Base-by-base conservation (phyloP, 2,888 invertebrate genomes). In the Sialis lutaria region DNA sequence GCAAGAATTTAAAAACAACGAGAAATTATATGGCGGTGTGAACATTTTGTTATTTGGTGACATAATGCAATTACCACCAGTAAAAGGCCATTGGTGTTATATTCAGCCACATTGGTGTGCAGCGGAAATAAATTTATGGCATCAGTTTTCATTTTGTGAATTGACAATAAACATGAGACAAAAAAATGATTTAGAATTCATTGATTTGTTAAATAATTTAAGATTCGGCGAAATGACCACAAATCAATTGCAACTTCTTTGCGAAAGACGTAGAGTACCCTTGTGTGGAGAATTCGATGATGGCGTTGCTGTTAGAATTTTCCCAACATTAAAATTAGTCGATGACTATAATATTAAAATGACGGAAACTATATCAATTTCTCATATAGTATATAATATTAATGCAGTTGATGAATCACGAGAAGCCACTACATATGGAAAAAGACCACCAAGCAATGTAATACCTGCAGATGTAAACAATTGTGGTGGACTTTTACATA, bases 81-180 rank as follows among this genome's bases (percentile, higher is more conserved):
- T 60, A 3, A 54, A 52, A 50, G 55, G 56, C 7, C 34, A 53
- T 50, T 55, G 55, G 54, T 54, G 53, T 37, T 57, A 55, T 44
- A 7, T 52, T 1, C 54, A 55, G 46, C 49, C 53, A 6, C 22
- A 47, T 30, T 49, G 50, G 47, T 50, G 50, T 30, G 30, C 45
- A 7, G 54, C 55, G 1, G 58, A 56, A 49, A 34, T 56, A 4
- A 48, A 54, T 43, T 45, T 55, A 40, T 53, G 52, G 55, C 50
- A 50, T 10, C 45, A 13, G 10, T 52, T 53, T 40, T 50, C 50
- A 0, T 54, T 60, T 48, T 59, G 57, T 45, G 58, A 59, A 53
- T 45, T 59, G 1, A 55, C 54, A 1, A 53, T 55, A 35, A 61
- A 62, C 30, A 60, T 61, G 57, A 52, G 59, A 5, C 61, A 59